Evolutionary conservation across 2,797 vertebrate genomes (phyloP).

Genomic region (Malurus splendens): DNA sequence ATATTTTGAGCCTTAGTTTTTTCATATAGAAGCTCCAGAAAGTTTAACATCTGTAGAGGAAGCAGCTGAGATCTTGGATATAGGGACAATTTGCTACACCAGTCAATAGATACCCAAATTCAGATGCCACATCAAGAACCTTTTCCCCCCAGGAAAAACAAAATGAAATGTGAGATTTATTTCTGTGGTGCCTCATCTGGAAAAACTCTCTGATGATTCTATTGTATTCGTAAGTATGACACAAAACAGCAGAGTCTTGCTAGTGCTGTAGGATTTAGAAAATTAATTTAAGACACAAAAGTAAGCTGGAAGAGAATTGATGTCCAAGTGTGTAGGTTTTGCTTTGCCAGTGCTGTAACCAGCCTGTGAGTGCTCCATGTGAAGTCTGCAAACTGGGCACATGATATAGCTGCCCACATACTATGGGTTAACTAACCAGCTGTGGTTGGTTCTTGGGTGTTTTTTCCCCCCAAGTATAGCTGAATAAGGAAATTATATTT

Average conservation of each 20-base stretch:
- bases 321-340: not conserved
- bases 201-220: not conserved
- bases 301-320: not conserved
- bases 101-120: not conserved
- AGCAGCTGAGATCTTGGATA: not conserved
- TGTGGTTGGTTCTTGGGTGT: not conserved
- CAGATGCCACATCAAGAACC: not conserved
- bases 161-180: not conserved
- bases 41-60: not conserved
- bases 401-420: not conserved
- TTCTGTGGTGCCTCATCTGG: not conserved
- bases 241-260: not conserved
- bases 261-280: not conserved
- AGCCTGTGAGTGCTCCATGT: not conserved
- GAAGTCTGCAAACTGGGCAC: not conserved
- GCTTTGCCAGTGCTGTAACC: not conserved
- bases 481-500: conserved; percentile 14
- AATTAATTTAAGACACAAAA: not conserved
- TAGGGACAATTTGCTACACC: not conserved
- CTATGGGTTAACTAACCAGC: not conserved
- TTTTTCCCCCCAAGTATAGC: not conserved
- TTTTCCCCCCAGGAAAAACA: not conserved
- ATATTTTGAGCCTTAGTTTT: not conserved
- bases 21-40: not conserved
- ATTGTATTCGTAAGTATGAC: not conserved